Evolutionary conservation across 2,113 vertebrate genomes (phyloP), one percentile per base, ranked within the genome.

Genomic region (Dendrocopos noguchii): DNA sequence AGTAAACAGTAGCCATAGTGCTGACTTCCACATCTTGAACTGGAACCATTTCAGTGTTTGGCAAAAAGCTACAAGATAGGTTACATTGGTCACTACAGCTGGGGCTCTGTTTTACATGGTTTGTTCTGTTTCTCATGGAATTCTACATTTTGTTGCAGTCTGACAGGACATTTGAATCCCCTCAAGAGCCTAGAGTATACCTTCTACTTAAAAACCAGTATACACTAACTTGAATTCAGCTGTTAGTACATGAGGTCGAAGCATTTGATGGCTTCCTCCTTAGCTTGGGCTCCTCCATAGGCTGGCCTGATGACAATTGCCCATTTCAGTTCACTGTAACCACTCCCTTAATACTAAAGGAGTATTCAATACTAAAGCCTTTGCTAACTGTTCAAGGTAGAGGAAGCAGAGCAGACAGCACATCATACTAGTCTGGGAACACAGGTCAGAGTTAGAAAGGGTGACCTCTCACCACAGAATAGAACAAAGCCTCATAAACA

Each of bases 31-130:
- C 24, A 29, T 60, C 15, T 64, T 63, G 22, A 53, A 67, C 66
- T 44, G 47, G n/a, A 95, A n/a, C 14, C 12, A 31, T 33, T 84
- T 28, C 34, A 42, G 46, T 12, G 31, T 22, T 46, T 68, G 21
- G 7, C 61, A 88, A 65, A 57, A 28, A 76, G 19, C 42, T 55
- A 1, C 0, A 0, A 27, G 15, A 55, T 2, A 50, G 15, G 31
- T 79, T 61, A 21, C 7, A 3, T 11, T 6, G 67, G 46, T 57
- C 31, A 39, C 44, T 89, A 42, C 39, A 56, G 8, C 1, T 20
- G 56, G 11, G 67, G 21, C 36, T 70, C n/a, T 60, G 56, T 8
- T 81, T 19, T 29, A 7, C 14, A 18, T 2, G 5, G 3, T 19
- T 61, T 68, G 5, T 60, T 78, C 27, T 72, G 9, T 33, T 82